Base-by-base conservation (phyloP, 2,113 vertebrate species). In the Pipra filicauda region DNA sequence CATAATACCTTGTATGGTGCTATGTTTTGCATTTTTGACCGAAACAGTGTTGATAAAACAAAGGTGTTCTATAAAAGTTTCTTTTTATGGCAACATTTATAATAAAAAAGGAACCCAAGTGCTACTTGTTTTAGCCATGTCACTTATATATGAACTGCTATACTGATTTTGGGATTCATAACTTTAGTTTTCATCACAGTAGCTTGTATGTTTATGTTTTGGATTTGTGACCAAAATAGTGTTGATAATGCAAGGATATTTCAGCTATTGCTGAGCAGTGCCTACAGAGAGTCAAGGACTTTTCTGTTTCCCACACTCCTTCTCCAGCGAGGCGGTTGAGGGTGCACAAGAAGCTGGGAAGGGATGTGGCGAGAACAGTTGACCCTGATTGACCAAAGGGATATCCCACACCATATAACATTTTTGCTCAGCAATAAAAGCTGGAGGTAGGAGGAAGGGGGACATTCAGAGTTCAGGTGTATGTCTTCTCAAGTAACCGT, bases 281-380 rank as follows among this genome's bases (percentile, higher is more conserved):
- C 19, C 75, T 57, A 51, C 44, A 13, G 7, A 83, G 22, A 6
- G 4, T 4, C 35, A 46, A 79, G 15, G 27, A 4, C 43, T 58
- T 57, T 67, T 62, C 64, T 46, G 22, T 5, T 77, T 51, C 21
- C 64, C 46, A 13, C 8, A 2, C 20, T 11, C 2, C 27, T 35
- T 43, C 0, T 1, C 12, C 27, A 51, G 20, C 0, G 4, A 73
- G 43, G 3, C 19, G 20, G 7, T 3, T 33, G 33, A 8, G 15
- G 5, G 4, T 16, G 5, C 54, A 37, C 8, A 54, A 48, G 44
- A 27, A 67, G 3, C 0, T 61, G 17, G 15, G 61, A 79, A 6
- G 16, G 5, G 6, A 78, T 15, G 12, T 3, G 12, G 23, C 13
- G 8, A 15, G 15, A 49, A 70, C 8, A 49, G 8, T 4, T 51